Base-by-base conservation (phyloP, 2,888 invertebrate genomes). In the Ctenicera cuprea region DNA sequence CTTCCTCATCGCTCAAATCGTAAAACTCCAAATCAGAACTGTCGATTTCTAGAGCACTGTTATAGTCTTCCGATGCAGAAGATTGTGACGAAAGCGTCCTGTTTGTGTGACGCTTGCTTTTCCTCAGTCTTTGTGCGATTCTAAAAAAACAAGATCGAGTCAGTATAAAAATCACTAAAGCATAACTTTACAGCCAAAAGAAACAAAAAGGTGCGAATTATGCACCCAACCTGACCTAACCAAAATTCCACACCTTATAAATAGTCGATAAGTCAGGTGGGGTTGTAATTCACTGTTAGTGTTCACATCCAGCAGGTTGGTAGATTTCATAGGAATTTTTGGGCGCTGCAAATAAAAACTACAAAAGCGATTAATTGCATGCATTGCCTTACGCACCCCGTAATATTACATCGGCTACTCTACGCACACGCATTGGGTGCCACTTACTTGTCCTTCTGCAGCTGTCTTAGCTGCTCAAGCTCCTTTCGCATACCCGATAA, bases 11-110 rank as follows among this genome's bases (percentile, higher is more conserved):
- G 74, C 84, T 85, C 5, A 87, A 76, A 80, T 87, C 87, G 73
- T 85, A 87, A 78, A 86, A 87, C 75, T 87, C 87, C 72, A 85
- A 76, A 79, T 87, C 87, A 3, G 86, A 86, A 77, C 86, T 86
- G 54, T 85, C 86, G 3, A 80, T 26, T 70, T 85, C 84, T 41
- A 80, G 76, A 16, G 83, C 81, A 76, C 84, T 85, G n/a, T 76
- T 76, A 76, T 84, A 87, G 61, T 85, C 85, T 48, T 86, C 86
- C n/a, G 76, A 68, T 20, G 76, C 71, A 16, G 80, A 78, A 9
- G 79, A 78, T 7, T 80, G 22, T 1, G 80, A 75, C 14, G 74
- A 16, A 11, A 64, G 7, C 5, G 71, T 18, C 33, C 64, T 67
- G n/a, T 62, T n/a, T 12, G 48, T 37, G 16, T 30, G 73, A 9